Base-by-base conservation (phyloP, 2,888 invertebrate species). In the Mythimna albipuncta region DNA sequence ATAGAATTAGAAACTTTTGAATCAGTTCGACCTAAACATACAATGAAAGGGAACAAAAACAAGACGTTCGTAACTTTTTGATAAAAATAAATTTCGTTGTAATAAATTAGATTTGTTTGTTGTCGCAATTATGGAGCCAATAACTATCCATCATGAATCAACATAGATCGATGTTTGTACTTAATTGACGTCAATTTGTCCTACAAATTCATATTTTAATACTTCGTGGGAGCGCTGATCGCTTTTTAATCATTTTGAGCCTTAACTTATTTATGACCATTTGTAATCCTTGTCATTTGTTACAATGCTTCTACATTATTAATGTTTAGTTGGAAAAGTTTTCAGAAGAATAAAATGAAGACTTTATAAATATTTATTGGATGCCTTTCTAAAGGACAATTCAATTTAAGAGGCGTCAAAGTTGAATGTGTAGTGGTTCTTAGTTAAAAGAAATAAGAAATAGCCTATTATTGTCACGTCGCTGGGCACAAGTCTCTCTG, bases 161-260 rank as follows among this genome's bases (percentile, higher is more conserved):
- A 70, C 64, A 21, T 54, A 19, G 32, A 63, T 77, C 78, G 65
- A 63, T 63, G 72, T 77, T 54, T 16, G 35, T 50, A 16, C 16
- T 6, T 47, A 65, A 72, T 65, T 44, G 76, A 66, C 21, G 44
- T 54, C 62, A 64, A 62, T 69, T 76, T 79, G 63, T 64, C 57
- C 61, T 38, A 69, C 58, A 32, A 63, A 67, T 73, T 75, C 62
- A 77, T 77, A 79, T 71, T 75, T 64, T 66, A 69, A 71, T 57
- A 62, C 10, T 66, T 69, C 38, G 57, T 57, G 35, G 38, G 16
- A 61, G 50, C 50, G 35, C 21, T 82, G 69, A 84, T 83, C 47
- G 69, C 55, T 83, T 83, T 84, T 78, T 81, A 81, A 84, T 85
- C n/a, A 72, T 81, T 73, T 61, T 61, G 52, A 59, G 61, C 35